Percentiles rank a stretch among this genome's conserved stretches.
These are phyloP conservation scores for Apostichopus japonicus DNA, from an alignment of 35 echinoderm and acorn worm genomes.

Conservation along the genomic window DNA sequence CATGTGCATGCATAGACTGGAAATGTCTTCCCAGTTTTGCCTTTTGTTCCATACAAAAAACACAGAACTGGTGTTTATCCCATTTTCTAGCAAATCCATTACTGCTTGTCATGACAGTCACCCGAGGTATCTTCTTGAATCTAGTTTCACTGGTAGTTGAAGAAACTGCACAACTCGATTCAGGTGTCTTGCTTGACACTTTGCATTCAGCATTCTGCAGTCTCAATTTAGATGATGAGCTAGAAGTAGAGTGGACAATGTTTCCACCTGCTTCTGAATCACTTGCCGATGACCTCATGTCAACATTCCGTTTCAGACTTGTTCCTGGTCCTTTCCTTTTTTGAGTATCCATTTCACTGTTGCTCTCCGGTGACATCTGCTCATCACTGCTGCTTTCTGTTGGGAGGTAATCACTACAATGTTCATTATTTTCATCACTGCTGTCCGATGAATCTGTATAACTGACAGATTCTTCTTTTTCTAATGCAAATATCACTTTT, in stretches of 20 bases:
- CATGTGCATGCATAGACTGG: conserved; percentile 40
- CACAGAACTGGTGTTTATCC: conserved; percentile 75
- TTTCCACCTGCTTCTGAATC: neutral
- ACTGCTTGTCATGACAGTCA: neutral
- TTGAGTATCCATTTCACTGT: neutral
- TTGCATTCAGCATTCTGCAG: neutral
- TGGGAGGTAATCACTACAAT: neutral
- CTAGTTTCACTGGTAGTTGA: neutral
- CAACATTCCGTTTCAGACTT: neutral
- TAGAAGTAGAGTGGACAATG: neutral
- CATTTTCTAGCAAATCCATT: conserved; percentile 50
- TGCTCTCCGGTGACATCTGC: neutral
- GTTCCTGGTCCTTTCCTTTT: neutral
- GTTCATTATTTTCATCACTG: neutral
- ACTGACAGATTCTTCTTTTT: too few species aligned
- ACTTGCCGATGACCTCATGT: neutral
- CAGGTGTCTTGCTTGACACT: neutral
- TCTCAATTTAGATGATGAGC: neutral
- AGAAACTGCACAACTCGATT: neutral
- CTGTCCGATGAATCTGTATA: too few species aligned
- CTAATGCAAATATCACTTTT: too few species aligned
- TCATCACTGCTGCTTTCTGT: neutral
- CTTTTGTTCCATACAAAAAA: conserved; percentile 53
- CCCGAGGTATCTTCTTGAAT: neutral
- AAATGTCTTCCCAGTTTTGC: conserved; percentile 71